Base-by-base conservation (phyloP, 1,140 invertebrate species). In the Whitmania pigra region DNA sequence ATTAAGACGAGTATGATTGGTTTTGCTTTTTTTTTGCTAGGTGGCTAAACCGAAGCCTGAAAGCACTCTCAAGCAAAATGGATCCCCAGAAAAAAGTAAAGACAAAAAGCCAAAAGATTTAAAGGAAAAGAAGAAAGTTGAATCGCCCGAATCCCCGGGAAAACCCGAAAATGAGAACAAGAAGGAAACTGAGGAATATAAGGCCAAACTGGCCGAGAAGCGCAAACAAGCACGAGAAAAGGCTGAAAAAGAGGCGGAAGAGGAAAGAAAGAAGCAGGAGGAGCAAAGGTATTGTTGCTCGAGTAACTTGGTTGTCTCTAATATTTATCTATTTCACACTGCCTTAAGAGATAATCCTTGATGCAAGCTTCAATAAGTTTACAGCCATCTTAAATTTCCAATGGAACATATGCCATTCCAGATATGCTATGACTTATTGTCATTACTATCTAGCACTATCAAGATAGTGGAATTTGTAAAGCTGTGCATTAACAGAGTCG, bases 201-300 rank as follows among this genome's bases (percentile, higher is more conserved):
- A 67, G 29, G 27, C 71, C 29, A 69, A 57, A 72, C 53, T 66
- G 54, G 29, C 55, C 27, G 60, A 66, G 60, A 67, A 72, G 60
- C 20, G 57, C 54, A 53, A 72, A 53, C 71, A 72, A 72, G 71
- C 71, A 5, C 20, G 27, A 66, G 57, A 57, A 72, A 72, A 29
- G 27, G 27, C 71, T 72, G 27, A 29, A 66, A 25, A 31, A 69
- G 53, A 72, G 60, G 36, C 22, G 3, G 49, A 53, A 36, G 36
- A 69, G 36, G n/a, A 53, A 69, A 53, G 49, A n/a, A 29, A 25
- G 31, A 53, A 69, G 36, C 36, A 36, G 15, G 60, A 29, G 25
- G 31, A 53, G 31, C 36, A 69, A 25, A 69, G 25, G n/a, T 25
- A 29, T 40, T 7, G 20, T 36, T 29, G 20, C 20, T 43, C 13